These are phyloP conservation scores for Enteromius anoplus DNA, from an alignment of 2,797 vertebrate genomes.

Conservation along the genomic window DNA sequence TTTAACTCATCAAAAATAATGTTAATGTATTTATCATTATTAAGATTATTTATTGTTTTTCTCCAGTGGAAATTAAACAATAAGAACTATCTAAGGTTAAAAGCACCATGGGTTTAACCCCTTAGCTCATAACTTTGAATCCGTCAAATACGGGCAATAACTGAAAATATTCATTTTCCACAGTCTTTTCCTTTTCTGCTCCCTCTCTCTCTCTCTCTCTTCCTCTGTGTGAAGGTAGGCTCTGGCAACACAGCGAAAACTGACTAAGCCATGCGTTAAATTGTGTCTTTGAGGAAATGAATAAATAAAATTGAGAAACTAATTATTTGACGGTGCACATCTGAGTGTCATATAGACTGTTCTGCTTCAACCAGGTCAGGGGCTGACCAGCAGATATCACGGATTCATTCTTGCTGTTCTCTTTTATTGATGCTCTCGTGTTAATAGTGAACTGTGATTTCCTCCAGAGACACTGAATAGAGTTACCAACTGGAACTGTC, in stretches of 20 bases:
- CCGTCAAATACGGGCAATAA: not conserved
- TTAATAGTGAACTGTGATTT: not conserved
- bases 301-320: constrained; percentile 81
- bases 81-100: not conserved
- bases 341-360: too few relatives aligned
- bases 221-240: not conserved
- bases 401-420: not conserved
- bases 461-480: not conserved
- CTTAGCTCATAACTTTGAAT: constrained; percentile 14
- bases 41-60: too few relatives aligned
- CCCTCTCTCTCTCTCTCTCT: constrained; percentile 11
- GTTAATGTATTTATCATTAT: too few relatives aligned
- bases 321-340: constrained; percentile 74
- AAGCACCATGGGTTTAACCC: not conserved
- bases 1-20: too few relatives aligned
- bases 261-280: constrained; percentile 81
- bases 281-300: constrained; percentile 82
- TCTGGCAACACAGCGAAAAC: constrained; percentile 74
- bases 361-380: constrained; percentile 35
- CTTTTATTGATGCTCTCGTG: not conserved
- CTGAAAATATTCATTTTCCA: constrained; percentile 50
- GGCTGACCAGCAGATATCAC: constrained; percentile 46
- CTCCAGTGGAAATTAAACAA: not conserved
- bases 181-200: not conserved
- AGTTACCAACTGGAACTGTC: not conserved